Evolutionary conservation across 2,888 invertebrate species (phyloP).

Genomic region (Euplagia quadripunctaria): DNA sequence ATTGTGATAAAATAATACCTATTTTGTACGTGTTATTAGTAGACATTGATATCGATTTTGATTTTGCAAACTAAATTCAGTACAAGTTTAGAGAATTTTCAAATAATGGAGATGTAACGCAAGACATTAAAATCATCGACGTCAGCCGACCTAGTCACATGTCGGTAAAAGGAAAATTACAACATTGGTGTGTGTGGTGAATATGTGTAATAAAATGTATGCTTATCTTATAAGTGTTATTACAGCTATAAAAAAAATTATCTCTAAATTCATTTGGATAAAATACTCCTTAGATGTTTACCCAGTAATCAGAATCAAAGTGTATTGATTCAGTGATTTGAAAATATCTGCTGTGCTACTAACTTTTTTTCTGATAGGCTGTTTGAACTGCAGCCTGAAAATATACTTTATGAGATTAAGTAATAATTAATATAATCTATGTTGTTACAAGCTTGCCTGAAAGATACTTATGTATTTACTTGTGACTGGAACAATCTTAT

Average conservation of each 20-base stretch:
- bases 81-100: neutral
- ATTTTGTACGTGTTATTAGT: slow-evolving; percentile 49
- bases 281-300: neutral
- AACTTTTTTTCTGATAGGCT: neutral
- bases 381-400: neutral
- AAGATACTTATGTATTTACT: neutral
- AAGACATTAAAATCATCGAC: too few relatives aligned
- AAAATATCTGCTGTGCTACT: neutral
- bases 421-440: neutral
- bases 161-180: neutral
- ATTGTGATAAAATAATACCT: slow-evolving; percentile 55
- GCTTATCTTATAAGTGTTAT: neutral
- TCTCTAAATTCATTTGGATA: neutral
- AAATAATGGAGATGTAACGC: neutral
- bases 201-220: neutral
- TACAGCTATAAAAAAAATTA: neutral
- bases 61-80: neutral
- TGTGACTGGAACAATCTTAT: neutral
- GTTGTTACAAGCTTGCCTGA: neutral
- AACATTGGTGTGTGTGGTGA: too few relatives aligned
- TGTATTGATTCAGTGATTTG: neutral
- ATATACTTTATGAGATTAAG: neutral
- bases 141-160: neutral
- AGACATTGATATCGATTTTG: slow-evolving; percentile 24
- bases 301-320: neutral